A percentile compares a stretch with the other conserved stretches of the same genome.
phyloP scores from a whole-genome alignment of 2,888 invertebrate species.

The Ophonus ardosiacus region DNA sequence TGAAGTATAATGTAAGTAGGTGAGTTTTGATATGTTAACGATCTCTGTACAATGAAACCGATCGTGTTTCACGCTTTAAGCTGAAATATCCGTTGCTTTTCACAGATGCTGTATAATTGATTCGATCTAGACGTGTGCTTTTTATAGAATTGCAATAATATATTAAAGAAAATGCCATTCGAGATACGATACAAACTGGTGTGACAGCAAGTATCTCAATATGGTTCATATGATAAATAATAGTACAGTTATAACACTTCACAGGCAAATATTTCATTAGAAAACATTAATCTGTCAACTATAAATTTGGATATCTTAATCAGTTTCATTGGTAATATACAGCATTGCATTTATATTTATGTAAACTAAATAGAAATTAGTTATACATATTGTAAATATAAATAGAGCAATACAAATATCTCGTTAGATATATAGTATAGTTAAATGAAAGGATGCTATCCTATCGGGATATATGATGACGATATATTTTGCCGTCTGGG shows the following conservation, averaged over 20 bases:
- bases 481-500: too few species aligned
- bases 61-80: conserved; percentile 5
- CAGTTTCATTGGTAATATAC: background rate
- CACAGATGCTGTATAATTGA: conserved; percentile 14
- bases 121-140: background rate
- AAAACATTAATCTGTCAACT: background rate
- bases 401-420: too few species aligned
- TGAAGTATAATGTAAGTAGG: background rate
- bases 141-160: background rate
- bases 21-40: background rate
- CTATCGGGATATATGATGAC: too few species aligned
- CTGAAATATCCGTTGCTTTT: conserved; percentile 7
- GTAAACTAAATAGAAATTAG: too few species aligned
- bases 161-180: background rate
- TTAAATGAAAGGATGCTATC: too few species aligned
- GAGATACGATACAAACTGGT: background rate
- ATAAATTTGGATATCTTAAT: background rate
- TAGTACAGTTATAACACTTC: background rate
- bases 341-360: too few species aligned
- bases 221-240: background rate
- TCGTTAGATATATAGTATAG: too few species aligned
- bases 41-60: background rate
- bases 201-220: background rate
- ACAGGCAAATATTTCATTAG: background rate
- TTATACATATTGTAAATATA: too few species aligned